Percentiles rank a stretch among this genome's conserved stretches.
Evolutionary conservation across 2,797 vertebrate genomes (phyloP).

Genomic region (Rhynchonycteris naso): DNA sequence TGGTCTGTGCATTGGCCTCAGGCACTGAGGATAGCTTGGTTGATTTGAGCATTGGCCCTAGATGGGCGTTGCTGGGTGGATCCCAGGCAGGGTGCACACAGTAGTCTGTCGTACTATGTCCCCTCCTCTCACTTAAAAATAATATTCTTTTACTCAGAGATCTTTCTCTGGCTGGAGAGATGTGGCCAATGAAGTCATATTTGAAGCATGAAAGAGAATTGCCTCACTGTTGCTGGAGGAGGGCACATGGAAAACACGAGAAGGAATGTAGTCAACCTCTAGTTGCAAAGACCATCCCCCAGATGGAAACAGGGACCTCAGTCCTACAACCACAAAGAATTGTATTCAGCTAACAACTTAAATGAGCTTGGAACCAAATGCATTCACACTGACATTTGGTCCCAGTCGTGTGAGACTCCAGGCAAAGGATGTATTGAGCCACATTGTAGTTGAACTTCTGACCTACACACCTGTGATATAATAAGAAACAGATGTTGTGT

Average conservation of each 20-base stretch:
- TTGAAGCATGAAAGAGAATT: not conserved
- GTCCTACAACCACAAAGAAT: not conserved
- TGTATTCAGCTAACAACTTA: not conserved
- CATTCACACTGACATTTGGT: not conserved
- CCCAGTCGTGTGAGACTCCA: not conserved
- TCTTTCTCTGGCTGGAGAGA: not conserved
- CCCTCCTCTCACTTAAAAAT: too few relatives aligned
- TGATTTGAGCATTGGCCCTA: too few relatives aligned
- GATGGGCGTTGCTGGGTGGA: too few relatives aligned
- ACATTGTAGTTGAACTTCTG: not conserved
- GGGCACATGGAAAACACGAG: not conserved
- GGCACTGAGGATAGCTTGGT: too few relatives aligned
- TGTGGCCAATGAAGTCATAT: not conserved
- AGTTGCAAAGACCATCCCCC: not conserved
- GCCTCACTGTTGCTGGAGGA: fast-evolving
- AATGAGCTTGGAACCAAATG: not conserved
- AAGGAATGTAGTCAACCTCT: not conserved
- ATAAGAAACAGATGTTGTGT: not conserved
- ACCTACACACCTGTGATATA: not conserved
- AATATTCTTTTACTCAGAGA: not conserved
- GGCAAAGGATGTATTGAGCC: not conserved
- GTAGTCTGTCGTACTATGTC: too few relatives aligned
- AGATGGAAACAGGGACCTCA: not conserved
- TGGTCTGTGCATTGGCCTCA: too few relatives aligned
- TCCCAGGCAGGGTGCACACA: too few relatives aligned